These are phyloP conservation scores for Apis dorsata DNA, from an alignment of 1,140 invertebrate genomes.

Conservation along the genomic window DNA sequence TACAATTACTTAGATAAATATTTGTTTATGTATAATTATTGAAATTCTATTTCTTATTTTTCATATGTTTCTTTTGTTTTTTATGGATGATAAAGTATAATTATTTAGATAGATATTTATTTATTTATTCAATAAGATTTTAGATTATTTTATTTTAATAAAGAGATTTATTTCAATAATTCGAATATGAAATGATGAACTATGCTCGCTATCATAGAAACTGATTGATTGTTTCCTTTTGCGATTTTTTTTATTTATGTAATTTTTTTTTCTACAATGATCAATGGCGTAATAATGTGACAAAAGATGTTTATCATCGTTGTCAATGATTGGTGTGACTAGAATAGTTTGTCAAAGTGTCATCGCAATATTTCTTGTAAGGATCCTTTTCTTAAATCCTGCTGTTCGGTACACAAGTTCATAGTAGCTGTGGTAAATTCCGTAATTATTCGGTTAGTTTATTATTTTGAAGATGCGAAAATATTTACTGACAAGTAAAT, in stretches of 20 bases:
- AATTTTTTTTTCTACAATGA: neutral
- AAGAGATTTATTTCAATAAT: no score
- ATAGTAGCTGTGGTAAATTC: neutral
- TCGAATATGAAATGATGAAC: no score
- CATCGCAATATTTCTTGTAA: neutral
- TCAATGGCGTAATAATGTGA: neutral
- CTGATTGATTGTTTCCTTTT: neutral
- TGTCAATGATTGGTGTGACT: neutral
- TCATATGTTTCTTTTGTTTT: no score
- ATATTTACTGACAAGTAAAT: neutral
- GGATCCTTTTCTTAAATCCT: neutral
- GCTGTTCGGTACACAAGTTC: neutral
- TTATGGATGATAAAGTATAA: no score
- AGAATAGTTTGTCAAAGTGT: neutral
- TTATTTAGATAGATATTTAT: no score
- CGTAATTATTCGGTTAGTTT: slow-evolving; percentile 21
- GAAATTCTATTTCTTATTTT: no score
- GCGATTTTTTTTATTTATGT: neutral
- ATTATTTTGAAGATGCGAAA: neutral
- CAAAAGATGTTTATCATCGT: neutral
- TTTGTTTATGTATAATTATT: no score
- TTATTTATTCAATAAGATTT: no score
- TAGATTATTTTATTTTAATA: no score
- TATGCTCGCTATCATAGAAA: no score
- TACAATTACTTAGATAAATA: no score